These are phyloP conservation scores for Xenentodon cancila DNA, from an alignment of 2,797 vertebrate species.

Conservation along the genomic window DNA sequence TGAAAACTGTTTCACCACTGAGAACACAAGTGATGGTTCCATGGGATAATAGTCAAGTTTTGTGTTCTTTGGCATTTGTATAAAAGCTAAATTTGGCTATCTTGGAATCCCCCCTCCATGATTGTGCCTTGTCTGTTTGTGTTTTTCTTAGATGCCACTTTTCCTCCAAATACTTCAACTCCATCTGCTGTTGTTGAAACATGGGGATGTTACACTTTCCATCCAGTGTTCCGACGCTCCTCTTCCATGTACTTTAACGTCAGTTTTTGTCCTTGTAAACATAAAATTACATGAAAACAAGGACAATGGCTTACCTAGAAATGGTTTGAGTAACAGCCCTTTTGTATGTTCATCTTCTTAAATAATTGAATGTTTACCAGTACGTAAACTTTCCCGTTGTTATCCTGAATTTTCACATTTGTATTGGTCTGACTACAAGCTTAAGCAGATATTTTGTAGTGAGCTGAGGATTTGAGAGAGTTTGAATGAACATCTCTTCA, in stretches of 20 bases:
- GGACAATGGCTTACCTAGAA: conserved; percentile 16
- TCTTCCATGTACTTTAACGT: conserved; percentile 25
- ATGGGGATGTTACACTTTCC: conserved; percentile 20
- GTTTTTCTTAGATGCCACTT: conserved; percentile 49
- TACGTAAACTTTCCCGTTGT: conserved; percentile 5
- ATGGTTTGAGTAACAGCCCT: conserved; percentile 10
- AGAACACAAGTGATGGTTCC: conserved; percentile 20
- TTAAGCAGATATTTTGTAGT: not conserved
- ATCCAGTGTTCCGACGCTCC: conserved; percentile 5
- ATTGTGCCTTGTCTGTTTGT: conserved; percentile 34
- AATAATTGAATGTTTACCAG: conserved; percentile 42
- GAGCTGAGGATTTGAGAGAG: not conserved
- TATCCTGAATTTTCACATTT: not conserved
- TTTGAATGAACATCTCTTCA: not conserved
- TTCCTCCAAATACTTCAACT: conserved; percentile 44
- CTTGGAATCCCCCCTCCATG: conserved; percentile 63
- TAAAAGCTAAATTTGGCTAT: conserved; percentile 47
- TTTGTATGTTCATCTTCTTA: conserved; percentile 4
- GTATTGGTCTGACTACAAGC: not conserved
- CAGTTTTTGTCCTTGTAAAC: conserved; percentile 32
- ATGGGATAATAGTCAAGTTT: conserved; percentile 42
- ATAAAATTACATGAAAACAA: conserved; percentile 17
- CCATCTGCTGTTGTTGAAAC: conserved; percentile 16
- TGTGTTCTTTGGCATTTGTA: conserved; percentile 49
- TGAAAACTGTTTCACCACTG: conserved; percentile 29